Base-by-base conservation (phyloP, 2,888 invertebrate genomes). In the Melinaea marsaeus region DNA sequence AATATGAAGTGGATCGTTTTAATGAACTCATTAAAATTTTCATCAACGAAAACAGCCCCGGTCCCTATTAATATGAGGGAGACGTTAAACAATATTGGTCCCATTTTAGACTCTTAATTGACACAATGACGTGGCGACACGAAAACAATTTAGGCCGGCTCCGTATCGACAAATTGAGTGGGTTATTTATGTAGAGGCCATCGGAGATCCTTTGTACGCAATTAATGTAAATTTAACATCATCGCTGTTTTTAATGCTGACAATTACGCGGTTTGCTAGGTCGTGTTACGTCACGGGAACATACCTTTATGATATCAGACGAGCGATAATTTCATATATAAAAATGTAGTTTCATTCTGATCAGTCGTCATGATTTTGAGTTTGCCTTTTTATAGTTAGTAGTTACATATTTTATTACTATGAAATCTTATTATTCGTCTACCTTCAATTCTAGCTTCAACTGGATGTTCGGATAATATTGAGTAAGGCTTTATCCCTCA, bases 101-200 rank as follows among this genome's bases (percentile, higher is more conserved):
- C 51, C 51, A 51, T 51, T 51, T 51, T 51, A 71, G 72, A 74
- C 80, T 83, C 81, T 83, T 82, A 78, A 81, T 81, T 79, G 80
- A 73, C 76, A 70, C 76, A 76, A 75, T 80, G 84, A 82, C 82
- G 75, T 69, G 74, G 70, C 78, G 70, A 77, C 79, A 79, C 68
- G 76, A 71, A 80, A 69, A 70, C 71, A 72, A 71, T 70, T 69
- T 67, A 65, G 65, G 51, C 42, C 54, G 57, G 37, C 66, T 58
- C 64, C 65, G 77, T 80, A 78, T 80, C 75, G 77, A 74, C 70
- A 80, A 83, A 85, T 84, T 84, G 83, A 79, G 75, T 78, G 68
- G 64, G 75, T 78, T 83, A 79, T 83, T 81, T 81, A 82, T 80
- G 75, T 72, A 74, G 76, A 22, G 59, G 55, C 66, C 58, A 63